phyloP scores from a whole-genome alignment of 2,888 invertebrate genomes.

The Stenolophus ochropezus region DNA sequence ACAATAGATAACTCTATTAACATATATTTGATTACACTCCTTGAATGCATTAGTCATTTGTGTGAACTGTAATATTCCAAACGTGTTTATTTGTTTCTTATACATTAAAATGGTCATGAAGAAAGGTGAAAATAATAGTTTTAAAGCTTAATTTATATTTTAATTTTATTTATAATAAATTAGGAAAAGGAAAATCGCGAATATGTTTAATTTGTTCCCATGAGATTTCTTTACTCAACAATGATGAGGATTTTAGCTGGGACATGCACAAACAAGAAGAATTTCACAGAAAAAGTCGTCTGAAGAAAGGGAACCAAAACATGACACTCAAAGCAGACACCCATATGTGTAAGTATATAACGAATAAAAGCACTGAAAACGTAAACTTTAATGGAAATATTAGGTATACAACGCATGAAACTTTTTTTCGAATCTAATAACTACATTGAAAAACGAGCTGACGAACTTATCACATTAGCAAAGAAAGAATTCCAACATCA shows the following conservation, averaged over 20 bases:
- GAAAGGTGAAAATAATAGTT: neutral
- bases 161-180: neutral
- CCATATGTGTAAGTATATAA: constrained; percentile 47
- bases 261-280: constrained; percentile 45
- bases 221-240: constrained; percentile 41
- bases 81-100: neutral
- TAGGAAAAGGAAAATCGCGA: neutral
- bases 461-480: constrained; percentile 3
- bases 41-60: constrained; percentile 3
- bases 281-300: constrained; percentile 1
- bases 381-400: neutral
- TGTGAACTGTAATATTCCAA: neutral
- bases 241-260: constrained; percentile 51
- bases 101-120: constrained; percentile 17
- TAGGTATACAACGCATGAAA: constrained; percentile 39
- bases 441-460: constrained; percentile 5
- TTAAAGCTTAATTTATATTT: neutral
- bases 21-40: neutral
- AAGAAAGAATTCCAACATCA: constrained; percentile 13
- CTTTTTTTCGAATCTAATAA: constrained; percentile 29
- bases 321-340: neutral
- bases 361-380: too few species aligned
- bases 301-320: constrained; percentile 1
- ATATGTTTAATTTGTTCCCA: constrained; percentile 36
- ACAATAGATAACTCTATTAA: neutral